Base-by-base conservation (phyloP, 2,113 vertebrate genomes). In the Forbesichthys papilliferus region DNA sequence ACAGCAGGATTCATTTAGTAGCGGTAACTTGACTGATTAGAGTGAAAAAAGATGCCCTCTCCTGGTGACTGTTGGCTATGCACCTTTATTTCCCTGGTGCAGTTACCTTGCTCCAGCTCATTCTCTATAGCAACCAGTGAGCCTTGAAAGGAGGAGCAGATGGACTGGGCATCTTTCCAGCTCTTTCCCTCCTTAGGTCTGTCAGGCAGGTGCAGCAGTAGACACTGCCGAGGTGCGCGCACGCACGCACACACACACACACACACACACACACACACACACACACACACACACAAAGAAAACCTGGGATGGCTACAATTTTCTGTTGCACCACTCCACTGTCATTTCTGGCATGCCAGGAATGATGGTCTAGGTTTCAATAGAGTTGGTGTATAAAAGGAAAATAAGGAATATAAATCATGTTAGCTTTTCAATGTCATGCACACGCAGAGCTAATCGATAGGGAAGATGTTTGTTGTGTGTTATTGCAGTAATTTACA, bases 71-170 rank as follows among this genome's bases (percentile, higher is more conserved):
- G 52, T 34, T 51, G 52, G 4, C 52, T 27, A 73, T 18, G 0
- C 9, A 33, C 42, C n/a, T 65, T 3, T 13, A 18, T 13, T 59
- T 72, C n/a, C 16, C 9, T 66, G 16, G 7, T 48, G 18, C 7
- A 13, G 61, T 13, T 86, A 99, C 97, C 96, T 96, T 99, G 96
- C 69, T 98, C 95, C 54, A 97, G 84, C 82, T 96, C 94, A 72
- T 94, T 90, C 70, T 95, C 89, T 8, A 98, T 91, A 18, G 91
- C 68, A 3, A 94, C 94, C 7, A 99, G 92, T 1, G 92, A 90
- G 14, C 93, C 95, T 20, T 89, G 84, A 57, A 94, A 87, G 8
- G 79, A 87, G 13, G 73, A 71, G 78, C 96, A 99, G 83, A 94
- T 93, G 47, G 90, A 90, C 59, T 91, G 93, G 69, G 97, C 95